Evolutionary conservation across 2,797 vertebrate genomes (phyloP).

Genomic region (Gallinago nigripennis): DNA sequence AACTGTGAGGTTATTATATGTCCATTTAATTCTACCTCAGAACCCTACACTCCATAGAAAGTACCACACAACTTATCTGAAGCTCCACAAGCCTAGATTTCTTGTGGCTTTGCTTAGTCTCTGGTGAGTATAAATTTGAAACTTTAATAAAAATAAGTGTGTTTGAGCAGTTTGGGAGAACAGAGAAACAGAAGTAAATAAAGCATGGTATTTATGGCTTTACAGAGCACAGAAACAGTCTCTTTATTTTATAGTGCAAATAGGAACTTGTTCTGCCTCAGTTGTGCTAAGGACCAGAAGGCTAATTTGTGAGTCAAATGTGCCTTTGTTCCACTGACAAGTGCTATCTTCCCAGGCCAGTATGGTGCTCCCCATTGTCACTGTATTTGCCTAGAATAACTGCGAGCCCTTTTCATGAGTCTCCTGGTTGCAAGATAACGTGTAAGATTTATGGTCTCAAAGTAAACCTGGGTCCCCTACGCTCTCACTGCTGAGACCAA

Average conservation of each 20-base stretch:
- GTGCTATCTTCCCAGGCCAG: background rate
- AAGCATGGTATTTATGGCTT: background rate
- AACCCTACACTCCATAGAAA: background rate
- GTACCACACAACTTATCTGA: background rate
- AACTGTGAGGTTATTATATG: background rate
- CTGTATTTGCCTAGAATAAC: background rate
- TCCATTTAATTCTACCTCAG: background rate
- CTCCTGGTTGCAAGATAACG: background rate
- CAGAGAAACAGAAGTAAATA: background rate
- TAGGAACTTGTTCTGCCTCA: background rate
- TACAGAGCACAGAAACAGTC: background rate
- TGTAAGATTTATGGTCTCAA: background rate
- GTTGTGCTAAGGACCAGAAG: background rate
- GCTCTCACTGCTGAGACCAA: background rate
- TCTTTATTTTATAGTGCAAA: background rate
- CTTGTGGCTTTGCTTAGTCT: background rate
- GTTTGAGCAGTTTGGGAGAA: background rate
- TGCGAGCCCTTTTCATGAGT: background rate
- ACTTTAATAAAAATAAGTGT: background rate
- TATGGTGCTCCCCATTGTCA: rapidly evolving
- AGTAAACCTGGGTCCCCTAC: background rate
- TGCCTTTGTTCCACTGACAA: background rate
- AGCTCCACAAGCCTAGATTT: background rate
- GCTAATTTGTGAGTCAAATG: background rate
- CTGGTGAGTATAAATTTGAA: background rate